Conservation (phyloP, 2,888 invertebrate genomes). For the Microplitis deprimator region DNA sequence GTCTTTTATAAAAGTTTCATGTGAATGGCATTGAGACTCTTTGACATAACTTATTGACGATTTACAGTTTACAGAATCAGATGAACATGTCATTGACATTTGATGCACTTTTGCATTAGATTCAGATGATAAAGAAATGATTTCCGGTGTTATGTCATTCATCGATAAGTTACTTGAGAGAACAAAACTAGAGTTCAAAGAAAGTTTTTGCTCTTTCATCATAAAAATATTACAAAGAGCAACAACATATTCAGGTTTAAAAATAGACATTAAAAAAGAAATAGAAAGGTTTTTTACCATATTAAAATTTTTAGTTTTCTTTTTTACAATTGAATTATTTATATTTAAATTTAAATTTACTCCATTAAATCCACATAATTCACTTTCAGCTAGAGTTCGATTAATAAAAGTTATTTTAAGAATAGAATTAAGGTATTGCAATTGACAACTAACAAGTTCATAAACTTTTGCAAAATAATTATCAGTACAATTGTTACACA, state of each 20-base stretch:
- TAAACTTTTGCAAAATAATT: conserved; percentile 81
- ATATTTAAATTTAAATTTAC: conserved; percentile 30
- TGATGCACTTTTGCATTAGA: background rate
- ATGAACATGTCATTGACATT: conserved; percentile 7
- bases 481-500: conserved; percentile 83
- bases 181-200: conserved; percentile 77
- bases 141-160: background rate
- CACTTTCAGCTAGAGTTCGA: conserved; percentile 76
- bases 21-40: conserved; percentile 5
- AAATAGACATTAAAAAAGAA: conserved; percentile 76
- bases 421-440: conserved; percentile 76
- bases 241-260: conserved; percentile 80
- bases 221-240: conserved; percentile 86
- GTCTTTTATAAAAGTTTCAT: conserved; percentile 4
- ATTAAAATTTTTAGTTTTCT: conserved; percentile 18
- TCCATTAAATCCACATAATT: conserved; percentile 65
- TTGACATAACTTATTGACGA: background rate
- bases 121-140: background rate
- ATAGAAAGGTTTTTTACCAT: conserved; percentile 55
- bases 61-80: conserved; percentile 1
- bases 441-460: conserved; percentile 82
- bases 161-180: conserved; percentile 51
- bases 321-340: conserved; percentile 14
- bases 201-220: conserved; percentile 78
- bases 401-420: conserved; percentile 77